Evolutionary conservation across 2,888 invertebrate species (phyloP).

Genomic region (Melieria crassipennis): DNA sequence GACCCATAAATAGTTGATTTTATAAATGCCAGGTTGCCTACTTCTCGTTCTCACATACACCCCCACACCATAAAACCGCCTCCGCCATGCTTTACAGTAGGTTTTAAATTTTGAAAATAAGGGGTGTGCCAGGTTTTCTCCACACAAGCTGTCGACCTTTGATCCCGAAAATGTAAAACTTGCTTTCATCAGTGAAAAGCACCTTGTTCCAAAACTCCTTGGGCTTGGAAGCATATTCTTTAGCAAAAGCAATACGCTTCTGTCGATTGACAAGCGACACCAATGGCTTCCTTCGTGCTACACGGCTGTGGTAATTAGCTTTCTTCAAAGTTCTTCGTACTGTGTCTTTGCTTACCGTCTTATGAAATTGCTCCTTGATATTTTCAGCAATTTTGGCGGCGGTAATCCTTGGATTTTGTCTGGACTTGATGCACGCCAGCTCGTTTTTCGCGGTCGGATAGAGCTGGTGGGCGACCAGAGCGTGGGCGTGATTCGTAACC

Average conservation of each 20-base stretch:
- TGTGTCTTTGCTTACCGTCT: too few species aligned
- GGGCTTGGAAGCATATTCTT: slow-evolving; percentile 22
- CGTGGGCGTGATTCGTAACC: slow-evolving; percentile 26
- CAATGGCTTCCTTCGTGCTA: slow-evolving; percentile 14
- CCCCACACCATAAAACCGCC: slow-evolving; percentile 26
- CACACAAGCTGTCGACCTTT: slow-evolving; percentile 30
- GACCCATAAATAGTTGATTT: slow-evolving; percentile 35
- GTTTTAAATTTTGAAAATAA: slow-evolving; percentile 29
- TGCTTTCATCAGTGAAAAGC: slow-evolving; percentile 10
- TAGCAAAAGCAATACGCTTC: slow-evolving; percentile 12
- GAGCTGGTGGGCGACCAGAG: slow-evolving; percentile 24
- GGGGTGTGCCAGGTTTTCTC: slow-evolving; percentile 26
- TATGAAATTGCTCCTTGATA: too few species aligned
- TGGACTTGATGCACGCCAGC: too few species aligned
- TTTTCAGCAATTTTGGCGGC: too few species aligned
- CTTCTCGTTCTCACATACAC: slow-evolving; percentile 18
- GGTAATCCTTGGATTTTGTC: too few species aligned
- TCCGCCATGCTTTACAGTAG: slow-evolving; percentile 38
- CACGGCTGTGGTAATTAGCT: too few species aligned
- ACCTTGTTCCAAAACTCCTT: slow-evolving; percentile 9
- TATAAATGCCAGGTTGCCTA: slow-evolving; percentile 35
- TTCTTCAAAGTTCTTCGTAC: too few species aligned
- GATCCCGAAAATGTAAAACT: too few species aligned
- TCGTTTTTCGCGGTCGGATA: slow-evolving; percentile 3
- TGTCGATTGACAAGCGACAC: slow-evolving; percentile 9